A percentile compares a stretch with the other conserved stretches of the same genome.
Conservation (phyloP, 2,797 vertebrate genomes). For the Malacoraja senta region DNA sequence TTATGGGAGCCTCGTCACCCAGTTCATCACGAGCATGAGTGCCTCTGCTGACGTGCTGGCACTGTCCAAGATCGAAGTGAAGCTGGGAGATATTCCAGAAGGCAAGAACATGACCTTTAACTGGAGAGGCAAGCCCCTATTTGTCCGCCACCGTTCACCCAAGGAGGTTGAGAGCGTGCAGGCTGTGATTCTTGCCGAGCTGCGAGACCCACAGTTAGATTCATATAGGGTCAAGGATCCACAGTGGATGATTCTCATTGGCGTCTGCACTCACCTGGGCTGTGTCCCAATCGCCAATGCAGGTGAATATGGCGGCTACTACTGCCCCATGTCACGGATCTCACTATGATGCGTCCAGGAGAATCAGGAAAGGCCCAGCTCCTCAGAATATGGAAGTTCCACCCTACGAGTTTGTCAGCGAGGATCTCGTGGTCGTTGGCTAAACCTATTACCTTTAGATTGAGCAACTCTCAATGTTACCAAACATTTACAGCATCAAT, state of each 20-base stretch:
- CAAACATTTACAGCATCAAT: background rate
- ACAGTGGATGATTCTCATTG: slow-evolving; percentile 74
- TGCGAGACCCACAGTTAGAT: slow-evolving; percentile 81
- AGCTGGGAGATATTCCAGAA: slow-evolving; percentile 78
- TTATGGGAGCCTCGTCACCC: slow-evolving; percentile 66
- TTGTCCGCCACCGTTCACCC: slow-evolving; percentile 77
- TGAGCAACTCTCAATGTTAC: background rate
- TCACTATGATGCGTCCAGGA: slow-evolving; percentile 85
- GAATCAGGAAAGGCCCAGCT: slow-evolving; percentile 83
- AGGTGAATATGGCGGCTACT: slow-evolving; percentile 81
- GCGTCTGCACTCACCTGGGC: slow-evolving; percentile 83
- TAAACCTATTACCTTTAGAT: slow-evolving; percentile 49
- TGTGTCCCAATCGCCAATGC: slow-evolving; percentile 85
- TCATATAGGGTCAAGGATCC: slow-evolving; percentile 74
- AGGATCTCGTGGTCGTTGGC: slow-evolving; percentile 73
- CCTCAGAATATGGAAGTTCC: slow-evolving; percentile 84
- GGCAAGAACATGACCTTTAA: slow-evolving; percentile 88
- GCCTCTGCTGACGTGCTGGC: slow-evolving; percentile 82
- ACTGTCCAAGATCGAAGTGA: slow-evolving; percentile 79
- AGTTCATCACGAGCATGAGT: slow-evolving; percentile 82
- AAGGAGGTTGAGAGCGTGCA: slow-evolving; percentile 72
- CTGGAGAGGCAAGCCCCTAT: slow-evolving; percentile 84
- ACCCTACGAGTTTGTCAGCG: slow-evolving; percentile 66
- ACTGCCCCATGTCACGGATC: slow-evolving; percentile 88
- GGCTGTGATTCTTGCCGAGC: slow-evolving; percentile 61